Evolutionary conservation across 1,140 invertebrate genomes (phyloP), one percentile per base, ranked within the genome.

Genomic region (Bombus cullumanus): DNA sequence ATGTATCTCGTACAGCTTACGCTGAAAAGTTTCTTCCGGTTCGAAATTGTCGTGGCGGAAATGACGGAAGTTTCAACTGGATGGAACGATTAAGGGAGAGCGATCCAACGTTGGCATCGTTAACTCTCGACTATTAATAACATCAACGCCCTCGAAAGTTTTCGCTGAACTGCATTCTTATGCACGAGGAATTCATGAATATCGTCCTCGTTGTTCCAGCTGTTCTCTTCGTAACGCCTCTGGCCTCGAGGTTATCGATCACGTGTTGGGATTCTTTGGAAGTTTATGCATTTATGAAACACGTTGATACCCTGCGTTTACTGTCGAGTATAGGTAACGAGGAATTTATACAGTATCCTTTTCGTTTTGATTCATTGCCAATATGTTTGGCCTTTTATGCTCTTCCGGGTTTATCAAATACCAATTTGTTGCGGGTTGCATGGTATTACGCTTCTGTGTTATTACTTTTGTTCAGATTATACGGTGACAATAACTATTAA

Each of bases 91-190:
- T 72, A 72, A 72, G n/a, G 15, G 41, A 41, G 31, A 12, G 13
- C 69, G 69, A 22, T 28, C 37, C 9, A 28, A 71, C 69, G 39
- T 12, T 10, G 4, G 47, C 47, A 25, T 71, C 69, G 69, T 71
- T 71, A 71, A 71, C 39, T n/a, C 15, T n/a, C 41, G 13, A 43
- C 71, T 72, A 72, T 72, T 72, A 72, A 72, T 72, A 72, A 72
- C 71, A 18, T 41, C 69, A 71, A 71, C 37, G 37, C 37, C 10
- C 37, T 15, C 12, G 39, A 18, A 43, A 43, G 13, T 31, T 72
- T 43, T 41, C 39, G 39, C 9, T 25, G 59, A 62, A 22, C 37
- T 71, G 37, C 69, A 71, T 72, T 43, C 71, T 72, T 72, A 72
- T 43, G 71, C 39, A 15, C 39, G 13, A 31, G 41, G 13, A 43